Evolutionary conservation across 2,888 invertebrate species (phyloP).

Genomic region (Caenorhabditis imperialis): DNA sequence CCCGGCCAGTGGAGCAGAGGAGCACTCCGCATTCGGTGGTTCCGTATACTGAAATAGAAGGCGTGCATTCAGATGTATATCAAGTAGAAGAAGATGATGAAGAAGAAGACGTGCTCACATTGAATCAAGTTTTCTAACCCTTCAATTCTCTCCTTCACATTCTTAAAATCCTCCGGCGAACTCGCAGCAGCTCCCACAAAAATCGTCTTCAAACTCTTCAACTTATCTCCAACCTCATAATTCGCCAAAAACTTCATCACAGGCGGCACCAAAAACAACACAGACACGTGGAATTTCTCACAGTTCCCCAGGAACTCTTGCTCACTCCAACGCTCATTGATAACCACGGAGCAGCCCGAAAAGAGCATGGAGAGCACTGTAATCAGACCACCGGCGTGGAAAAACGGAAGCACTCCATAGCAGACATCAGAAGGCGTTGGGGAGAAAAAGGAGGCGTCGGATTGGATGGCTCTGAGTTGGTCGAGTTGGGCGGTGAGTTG

Average conservation of each 20-base stretch:
- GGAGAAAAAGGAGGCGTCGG: slow-evolving; percentile 9
- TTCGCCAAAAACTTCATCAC: slow-evolving; percentile 61
- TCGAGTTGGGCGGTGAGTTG: slow-evolving; percentile 58
- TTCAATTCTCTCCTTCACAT: slow-evolving; percentile 18
- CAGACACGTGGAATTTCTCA: slow-evolving; percentile 46
- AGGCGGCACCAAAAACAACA: slow-evolving; percentile 66
- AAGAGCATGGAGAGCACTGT: slow-evolving; percentile 66
- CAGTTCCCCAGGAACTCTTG: slow-evolving; percentile 58
- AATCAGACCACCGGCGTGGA: slow-evolving; percentile 72
- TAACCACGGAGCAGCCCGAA: slow-evolving; percentile 59
- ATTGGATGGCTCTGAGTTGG: slow-evolving; percentile 42
- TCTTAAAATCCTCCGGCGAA: slow-evolving; percentile 17
- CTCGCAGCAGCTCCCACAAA: slow-evolving; percentile 63
- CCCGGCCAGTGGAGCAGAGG: slow-evolving; percentile 57
- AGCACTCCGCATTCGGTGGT: slow-evolving; percentile 70
- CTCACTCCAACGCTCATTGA: slow-evolving; percentile 63
- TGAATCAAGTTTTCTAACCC: slow-evolving; percentile 43
- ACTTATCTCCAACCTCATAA: slow-evolving; percentile 24
- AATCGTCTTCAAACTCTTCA: slow-evolving; percentile 41
- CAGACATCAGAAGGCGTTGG: slow-evolving; percentile 37
- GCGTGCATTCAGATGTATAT: too few relatives aligned
- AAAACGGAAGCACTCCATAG: slow-evolving; percentile 70
- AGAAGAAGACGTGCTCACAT: slow-evolving; percentile 7
- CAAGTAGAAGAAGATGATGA: too few relatives aligned
- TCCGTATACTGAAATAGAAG: slow-evolving; percentile 66